Evolutionary conservation across 2,113 vertebrate species (phyloP).

Genomic region (Coryphaenoides rupestris): DNA sequence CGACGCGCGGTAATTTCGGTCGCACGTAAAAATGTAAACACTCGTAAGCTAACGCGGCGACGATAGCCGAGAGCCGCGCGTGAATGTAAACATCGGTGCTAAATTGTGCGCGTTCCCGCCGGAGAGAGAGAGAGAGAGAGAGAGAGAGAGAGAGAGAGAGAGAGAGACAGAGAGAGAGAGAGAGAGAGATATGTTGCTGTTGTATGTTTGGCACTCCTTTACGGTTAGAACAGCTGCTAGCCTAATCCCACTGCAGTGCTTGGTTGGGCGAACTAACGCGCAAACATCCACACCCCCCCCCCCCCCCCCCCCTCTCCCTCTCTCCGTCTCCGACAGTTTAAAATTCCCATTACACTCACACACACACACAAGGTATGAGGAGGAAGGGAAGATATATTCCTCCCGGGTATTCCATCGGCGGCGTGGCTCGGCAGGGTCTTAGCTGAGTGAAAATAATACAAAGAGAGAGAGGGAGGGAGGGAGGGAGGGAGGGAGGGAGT

Average conservation of each 20-base stretch:
- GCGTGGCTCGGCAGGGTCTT: slow-evolving; percentile 39
- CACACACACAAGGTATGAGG: slow-evolving; percentile 43
- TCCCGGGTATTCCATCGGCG: no score
- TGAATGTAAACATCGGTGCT: no score
- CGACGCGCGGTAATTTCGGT: no score
- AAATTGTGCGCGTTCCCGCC: no score
- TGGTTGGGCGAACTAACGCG: slow-evolving; percentile 25
- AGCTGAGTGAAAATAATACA: slow-evolving; percentile 13
- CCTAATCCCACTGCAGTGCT: slow-evolving; percentile 3
- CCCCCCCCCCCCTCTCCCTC: no score
- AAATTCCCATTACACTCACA: slow-evolving; percentile 33
- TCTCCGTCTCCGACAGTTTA: slow-evolving; percentile 34
- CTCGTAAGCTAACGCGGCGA: no score
- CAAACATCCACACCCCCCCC: no score
- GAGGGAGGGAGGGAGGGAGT: slow-evolving; percentile 34
- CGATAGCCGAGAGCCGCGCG: no score
- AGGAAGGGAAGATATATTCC: slow-evolving; percentile 38
- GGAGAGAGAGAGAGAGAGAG: background rate
- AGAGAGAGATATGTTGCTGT: background rate
- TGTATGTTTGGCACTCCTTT: slow-evolving; percentile 4
- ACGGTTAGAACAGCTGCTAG: slow-evolving; percentile 19
- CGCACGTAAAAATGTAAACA: no score
- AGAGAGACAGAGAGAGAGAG: background rate
- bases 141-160: background rate
- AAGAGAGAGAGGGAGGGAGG: slow-evolving; percentile 11